These are phyloP conservation scores for Pungitius pungitius DNA, from an alignment of 2,113 vertebrate genomes.

Conservation along the genomic window DNA sequence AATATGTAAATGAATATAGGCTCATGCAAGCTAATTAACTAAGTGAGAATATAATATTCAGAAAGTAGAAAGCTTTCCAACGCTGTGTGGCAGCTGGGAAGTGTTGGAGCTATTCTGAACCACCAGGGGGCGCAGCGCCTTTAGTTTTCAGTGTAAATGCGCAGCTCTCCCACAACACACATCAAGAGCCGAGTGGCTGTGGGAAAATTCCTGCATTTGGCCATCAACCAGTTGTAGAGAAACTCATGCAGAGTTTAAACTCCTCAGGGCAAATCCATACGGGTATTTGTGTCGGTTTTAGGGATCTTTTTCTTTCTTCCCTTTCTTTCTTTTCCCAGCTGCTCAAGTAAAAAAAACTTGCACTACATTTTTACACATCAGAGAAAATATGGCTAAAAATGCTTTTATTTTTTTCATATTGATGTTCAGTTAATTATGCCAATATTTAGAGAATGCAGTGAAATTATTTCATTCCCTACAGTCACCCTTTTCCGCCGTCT, in stretches of 20 bases:
- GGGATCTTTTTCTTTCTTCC: slow-evolving; percentile 2
- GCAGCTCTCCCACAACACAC: neutral
- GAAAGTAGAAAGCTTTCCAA: neutral
- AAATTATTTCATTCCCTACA: neutral
- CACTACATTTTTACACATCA: neutral
- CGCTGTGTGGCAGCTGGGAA: neutral
- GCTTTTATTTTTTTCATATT: too few species aligned
- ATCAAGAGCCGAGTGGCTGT: slow-evolving; percentile 4
- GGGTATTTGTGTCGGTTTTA: slow-evolving; percentile 47
- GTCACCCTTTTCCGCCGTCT: neutral
- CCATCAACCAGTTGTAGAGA: slow-evolving; percentile 23
- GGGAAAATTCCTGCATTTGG: slow-evolving; percentile 38
- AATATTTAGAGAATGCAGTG: neutral
- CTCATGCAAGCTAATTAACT: neutral
- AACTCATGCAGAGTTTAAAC: slow-evolving; percentile 49
- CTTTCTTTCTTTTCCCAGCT: neutral
- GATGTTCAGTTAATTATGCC: too few species aligned
- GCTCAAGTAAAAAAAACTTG: neutral
- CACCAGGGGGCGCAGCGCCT: slow-evolving; percentile 68
- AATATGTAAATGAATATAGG: neutral
- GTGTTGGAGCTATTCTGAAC: slow-evolving; percentile 11
- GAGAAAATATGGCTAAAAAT: neutral
- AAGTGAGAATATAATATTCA: neutral
- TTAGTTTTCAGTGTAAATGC: slow-evolving; percentile 18
- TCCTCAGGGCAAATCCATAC: slow-evolving; percentile 39